phyloP scores from a whole-genome alignment of 1,140 invertebrate genomes.

The Bombus confusus region DNA sequence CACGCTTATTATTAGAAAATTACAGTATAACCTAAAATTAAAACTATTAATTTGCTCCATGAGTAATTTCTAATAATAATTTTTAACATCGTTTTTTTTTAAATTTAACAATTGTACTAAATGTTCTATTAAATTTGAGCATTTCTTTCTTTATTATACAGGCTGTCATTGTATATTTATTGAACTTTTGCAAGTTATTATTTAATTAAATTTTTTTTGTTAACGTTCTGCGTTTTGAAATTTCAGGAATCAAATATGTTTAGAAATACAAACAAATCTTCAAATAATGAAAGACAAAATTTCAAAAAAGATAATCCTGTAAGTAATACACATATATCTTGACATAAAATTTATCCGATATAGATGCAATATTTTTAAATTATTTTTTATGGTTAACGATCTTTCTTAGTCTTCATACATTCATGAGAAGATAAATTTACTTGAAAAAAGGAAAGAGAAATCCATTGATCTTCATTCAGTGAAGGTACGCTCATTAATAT shows the following conservation, averaged over 20 bases:
- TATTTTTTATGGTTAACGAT: not conserved
- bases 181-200: not conserved
- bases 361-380: not conserved
- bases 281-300: conserved; percentile 8
- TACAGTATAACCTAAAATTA: conserved; percentile 65
- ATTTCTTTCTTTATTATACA: not conserved
- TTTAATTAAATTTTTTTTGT: not conserved
- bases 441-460: conserved; percentile 40
- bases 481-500: conserved; percentile 60
- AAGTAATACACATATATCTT: conserved; percentile 19
- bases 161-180: not conserved
- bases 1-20: conserved; percentile 55
- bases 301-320: conserved; percentile 12
- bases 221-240: not conserved
- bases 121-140: not conserved
- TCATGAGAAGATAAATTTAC: conserved; percentile 37
- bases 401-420: conserved; percentile 39
- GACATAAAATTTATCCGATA: not conserved
- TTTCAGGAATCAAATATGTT: conserved; percentile 55
- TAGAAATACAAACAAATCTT: conserved; percentile 21
- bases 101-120: not conserved
- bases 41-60: conserved; percentile 48
- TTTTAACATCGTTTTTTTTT: not conserved
- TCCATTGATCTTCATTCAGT: conserved; percentile 66
- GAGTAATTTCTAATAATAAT: conserved; percentile 71